Evolutionary conservation across 2,888 invertebrate genomes (phyloP).

Genomic region (Aporophyla nigra): DNA sequence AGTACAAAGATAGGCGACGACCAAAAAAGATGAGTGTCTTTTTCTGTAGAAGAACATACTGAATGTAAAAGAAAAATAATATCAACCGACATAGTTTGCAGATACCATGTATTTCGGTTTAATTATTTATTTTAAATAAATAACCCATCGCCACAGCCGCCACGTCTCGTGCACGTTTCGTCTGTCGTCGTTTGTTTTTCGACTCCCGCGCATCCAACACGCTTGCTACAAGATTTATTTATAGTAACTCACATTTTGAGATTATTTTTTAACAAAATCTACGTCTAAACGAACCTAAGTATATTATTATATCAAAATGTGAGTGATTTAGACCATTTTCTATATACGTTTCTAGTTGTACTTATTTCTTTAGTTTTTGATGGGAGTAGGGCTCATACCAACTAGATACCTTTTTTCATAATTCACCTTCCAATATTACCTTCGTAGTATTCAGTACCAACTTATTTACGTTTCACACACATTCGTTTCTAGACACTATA

Average conservation of each 20-base stretch:
- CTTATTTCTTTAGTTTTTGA: constrained; percentile 26
- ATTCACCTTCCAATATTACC: neutral
- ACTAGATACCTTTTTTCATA: neutral
- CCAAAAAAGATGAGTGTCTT: neutral
- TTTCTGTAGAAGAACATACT: neutral
- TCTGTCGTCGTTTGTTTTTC: constrained; percentile 62
- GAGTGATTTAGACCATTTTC: constrained; percentile 19
- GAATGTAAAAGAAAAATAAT: neutral
- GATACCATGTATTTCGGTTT: neutral
- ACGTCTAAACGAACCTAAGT: neutral
- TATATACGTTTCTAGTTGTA: constrained; percentile 5
- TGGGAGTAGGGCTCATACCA: constrained; percentile 9
- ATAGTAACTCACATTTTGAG: constrained; percentile 28
- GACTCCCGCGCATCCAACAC: constrained; percentile 61
- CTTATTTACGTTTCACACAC: neutral
- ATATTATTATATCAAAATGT: constrained; percentile 31
- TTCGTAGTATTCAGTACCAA: neutral
- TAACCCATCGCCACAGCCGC: constrained; percentile 71
- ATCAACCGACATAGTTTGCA: neutral
- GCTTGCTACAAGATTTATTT: constrained; percentile 55
- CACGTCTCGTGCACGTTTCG: constrained; percentile 78
- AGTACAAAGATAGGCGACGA: neutral
- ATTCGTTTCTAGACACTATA: constrained; percentile 19
- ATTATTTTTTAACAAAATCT: neutral
- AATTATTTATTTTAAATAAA: constrained; percentile 8